phyloP scores from a whole-genome alignment of 2,888 invertebrate genomes.

The Stenotaenia linearis region DNA sequence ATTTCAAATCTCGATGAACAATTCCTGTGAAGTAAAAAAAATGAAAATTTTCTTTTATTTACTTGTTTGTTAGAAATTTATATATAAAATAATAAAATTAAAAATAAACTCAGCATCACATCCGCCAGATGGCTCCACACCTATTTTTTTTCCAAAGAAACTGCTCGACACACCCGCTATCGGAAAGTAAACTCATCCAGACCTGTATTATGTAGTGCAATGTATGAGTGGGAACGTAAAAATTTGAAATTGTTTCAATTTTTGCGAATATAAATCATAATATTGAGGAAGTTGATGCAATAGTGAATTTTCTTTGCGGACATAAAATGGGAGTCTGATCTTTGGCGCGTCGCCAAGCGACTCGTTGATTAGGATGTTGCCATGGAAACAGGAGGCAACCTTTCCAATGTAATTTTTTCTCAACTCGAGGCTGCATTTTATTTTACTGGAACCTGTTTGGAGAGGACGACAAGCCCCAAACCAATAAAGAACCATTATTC shows the following conservation, averaged over 20 bases:
- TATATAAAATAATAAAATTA: neutral
- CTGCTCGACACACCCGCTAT: neutral
- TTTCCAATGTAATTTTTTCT: neutral
- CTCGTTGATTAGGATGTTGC: slow-evolving; percentile 17
- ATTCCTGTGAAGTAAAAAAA: slow-evolving; percentile 43
- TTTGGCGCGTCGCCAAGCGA: neutral
- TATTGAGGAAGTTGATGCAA: neutral
- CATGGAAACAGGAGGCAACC: slow-evolving; percentile 10
- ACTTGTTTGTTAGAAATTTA: neutral
- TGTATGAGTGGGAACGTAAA: neutral
- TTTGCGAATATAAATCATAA: neutral
- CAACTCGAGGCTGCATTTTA: slow-evolving; percentile 1
- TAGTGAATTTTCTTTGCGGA: neutral
- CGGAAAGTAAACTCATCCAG: neutral
- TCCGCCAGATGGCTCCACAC: slow-evolving; percentile 21
- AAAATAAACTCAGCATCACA: neutral
- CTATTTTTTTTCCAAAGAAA: neutral
- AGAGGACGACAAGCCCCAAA: neutral
- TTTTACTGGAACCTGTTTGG: neutral
- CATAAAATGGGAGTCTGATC: slow-evolving; percentile 1
- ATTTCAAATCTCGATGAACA: slow-evolving; percentile 52
- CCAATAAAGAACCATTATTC: slow-evolving; percentile 6
- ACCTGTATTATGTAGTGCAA: neutral
- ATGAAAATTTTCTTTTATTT: neutral
- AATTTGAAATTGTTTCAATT: neutral